These are phyloP conservation scores for Montipora cactus DNA, from an alignment of 64 coral and sea anemone genomes.

Conservation along the genomic window DNA sequence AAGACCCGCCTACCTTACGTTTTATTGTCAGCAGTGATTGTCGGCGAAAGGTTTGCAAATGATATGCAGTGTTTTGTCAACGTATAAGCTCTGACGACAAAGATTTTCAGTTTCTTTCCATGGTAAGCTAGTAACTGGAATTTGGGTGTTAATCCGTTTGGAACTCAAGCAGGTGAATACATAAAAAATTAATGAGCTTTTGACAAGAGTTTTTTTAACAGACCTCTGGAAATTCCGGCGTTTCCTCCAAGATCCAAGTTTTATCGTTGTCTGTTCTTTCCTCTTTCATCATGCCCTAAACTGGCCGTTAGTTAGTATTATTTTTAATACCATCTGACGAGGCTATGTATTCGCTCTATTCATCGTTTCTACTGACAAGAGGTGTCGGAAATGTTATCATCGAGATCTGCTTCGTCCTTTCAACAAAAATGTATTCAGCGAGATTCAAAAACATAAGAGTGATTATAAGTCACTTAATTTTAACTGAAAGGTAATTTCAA, in stretches of 20 bases:
- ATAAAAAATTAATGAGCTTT: constrained; percentile 39
- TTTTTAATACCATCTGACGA: background rate
- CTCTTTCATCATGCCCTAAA: background rate
- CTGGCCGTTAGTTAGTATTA: background rate
- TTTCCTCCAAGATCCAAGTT: background rate
- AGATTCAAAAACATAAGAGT: constrained; percentile 24
- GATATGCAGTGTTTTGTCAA: constrained; percentile 20
- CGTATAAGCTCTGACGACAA: background rate
- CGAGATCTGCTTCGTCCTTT: background rate
- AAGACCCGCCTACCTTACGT: background rate
- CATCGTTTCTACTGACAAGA: constrained; percentile 21
- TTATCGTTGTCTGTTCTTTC: background rate
- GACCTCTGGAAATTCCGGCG: constrained; percentile 24
- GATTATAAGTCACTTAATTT: background rate
- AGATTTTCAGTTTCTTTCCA: constrained; percentile 1
- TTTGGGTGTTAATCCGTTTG: constrained; percentile 29
- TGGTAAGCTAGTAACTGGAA: constrained; percentile 38
- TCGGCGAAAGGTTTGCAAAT: constrained; percentile 21
- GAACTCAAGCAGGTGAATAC: constrained; percentile 29
- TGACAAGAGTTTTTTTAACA: constrained; percentile 31
- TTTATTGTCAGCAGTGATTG: background rate
- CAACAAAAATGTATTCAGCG: constrained; percentile 18
- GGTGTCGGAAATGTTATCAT: constrained; percentile 37
- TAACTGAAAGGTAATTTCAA: background rate
- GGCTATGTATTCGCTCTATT: constrained; percentile 11